Conservation (phyloP, 1,140 invertebrate species). For the Drosophila serrata region DNA sequence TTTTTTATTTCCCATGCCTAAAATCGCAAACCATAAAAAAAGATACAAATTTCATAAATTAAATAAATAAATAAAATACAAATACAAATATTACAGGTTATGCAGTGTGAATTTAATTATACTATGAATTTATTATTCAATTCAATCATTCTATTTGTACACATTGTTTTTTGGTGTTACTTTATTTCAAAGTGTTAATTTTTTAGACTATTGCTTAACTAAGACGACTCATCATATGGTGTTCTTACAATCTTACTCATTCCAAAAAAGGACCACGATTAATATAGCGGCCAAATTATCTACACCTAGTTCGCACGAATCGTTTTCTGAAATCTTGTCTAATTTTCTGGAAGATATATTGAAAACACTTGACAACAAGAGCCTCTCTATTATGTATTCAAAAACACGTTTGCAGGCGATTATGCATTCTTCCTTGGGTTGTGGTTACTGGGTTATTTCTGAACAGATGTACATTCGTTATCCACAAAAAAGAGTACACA, state of each 20-base stretch:
- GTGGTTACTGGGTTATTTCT: conserved; percentile 13
- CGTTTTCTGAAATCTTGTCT: neutral
- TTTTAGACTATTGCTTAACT: no score
- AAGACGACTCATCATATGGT: neutral
- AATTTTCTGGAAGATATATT: conserved; percentile 31
- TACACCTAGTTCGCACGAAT: neutral
- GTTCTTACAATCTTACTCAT: neutral
- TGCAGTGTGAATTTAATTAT: no score
- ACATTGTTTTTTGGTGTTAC: no score
- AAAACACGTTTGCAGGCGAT: conserved; percentile 1
- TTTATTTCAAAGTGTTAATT: neutral
- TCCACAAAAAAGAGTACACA: conserved; percentile 33
- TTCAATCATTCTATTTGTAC: neutral
- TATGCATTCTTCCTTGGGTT: conserved; percentile 46
- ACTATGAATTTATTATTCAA: neutral
- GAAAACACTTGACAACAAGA: conserved; percentile 53
- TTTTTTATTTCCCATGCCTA: no score
- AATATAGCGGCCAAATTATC: neutral
- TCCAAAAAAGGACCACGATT: neutral
- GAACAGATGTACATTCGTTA: conserved; percentile 55
- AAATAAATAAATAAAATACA: no score
- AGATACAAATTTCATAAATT: no score
- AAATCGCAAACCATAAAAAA: no score
- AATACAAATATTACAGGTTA: no score
- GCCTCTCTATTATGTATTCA: conserved; percentile 13